Conservation (phyloP, 2,113 vertebrate species). For the Pungitius pungitius region DNA sequence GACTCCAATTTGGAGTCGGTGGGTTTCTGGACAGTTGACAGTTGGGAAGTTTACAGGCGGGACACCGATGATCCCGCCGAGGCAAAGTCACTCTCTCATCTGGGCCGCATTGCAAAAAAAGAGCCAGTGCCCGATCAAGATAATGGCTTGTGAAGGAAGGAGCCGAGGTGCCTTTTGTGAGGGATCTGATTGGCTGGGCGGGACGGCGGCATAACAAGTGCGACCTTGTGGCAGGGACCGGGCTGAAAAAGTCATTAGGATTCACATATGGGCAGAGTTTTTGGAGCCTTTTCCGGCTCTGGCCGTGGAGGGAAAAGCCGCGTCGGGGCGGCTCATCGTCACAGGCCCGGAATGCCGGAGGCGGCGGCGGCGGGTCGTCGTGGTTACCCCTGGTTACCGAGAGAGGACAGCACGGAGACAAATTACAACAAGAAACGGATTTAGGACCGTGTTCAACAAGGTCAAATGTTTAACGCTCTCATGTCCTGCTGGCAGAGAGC, state of each 20-base stretch:
- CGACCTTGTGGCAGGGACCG: constrained; percentile 73
- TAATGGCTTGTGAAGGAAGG: constrained; percentile 82
- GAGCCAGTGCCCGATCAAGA: constrained; percentile 71
- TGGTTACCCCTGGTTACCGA: neutral
- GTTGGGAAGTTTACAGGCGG: constrained; percentile 79
- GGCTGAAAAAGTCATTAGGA: constrained; percentile 75
- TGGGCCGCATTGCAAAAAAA: constrained; percentile 64
- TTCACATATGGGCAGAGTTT: constrained; percentile 62
- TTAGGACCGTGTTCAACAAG: neutral
- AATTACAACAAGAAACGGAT: constrained; percentile 8
- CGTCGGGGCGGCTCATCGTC: constrained; percentile 50
- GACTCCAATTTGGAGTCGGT: constrained; percentile 79
- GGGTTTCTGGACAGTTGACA: constrained; percentile 81
- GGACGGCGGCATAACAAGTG: constrained; percentile 72
- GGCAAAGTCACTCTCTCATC: constrained; percentile 75
- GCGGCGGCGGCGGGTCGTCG: constrained; percentile 30
- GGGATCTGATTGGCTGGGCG: constrained; percentile 74
- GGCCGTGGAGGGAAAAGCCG: constrained; percentile 28
- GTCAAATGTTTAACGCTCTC: neutral
- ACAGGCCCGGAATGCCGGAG: too few species aligned
- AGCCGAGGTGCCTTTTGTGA: constrained; percentile 79
- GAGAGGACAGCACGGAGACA: constrained; percentile 18
- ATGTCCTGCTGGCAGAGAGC: too few species aligned
- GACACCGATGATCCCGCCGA: constrained; percentile 61
- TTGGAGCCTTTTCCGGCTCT: constrained; percentile 21